Conservation (phyloP, 1,140 invertebrate genomes). For the Drosophila biarmipes region DNA sequence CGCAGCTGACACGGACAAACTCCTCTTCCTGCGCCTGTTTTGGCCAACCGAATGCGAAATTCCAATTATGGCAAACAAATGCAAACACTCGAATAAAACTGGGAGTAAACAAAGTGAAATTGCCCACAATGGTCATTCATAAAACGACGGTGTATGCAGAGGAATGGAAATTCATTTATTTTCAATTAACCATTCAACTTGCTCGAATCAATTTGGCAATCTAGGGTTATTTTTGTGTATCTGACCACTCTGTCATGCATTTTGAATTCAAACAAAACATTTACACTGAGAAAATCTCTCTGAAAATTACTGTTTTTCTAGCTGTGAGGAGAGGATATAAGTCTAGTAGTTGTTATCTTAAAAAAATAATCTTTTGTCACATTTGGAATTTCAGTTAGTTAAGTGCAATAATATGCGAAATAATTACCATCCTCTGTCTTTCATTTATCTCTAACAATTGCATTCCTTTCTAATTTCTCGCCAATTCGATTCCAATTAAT, state of each 20-base stretch:
- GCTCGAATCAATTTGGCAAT: slow-evolving; percentile 3
- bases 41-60: slow-evolving; percentile 53
- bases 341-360: not conserved
- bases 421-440: too few relatives aligned
- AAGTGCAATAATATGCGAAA: too few relatives aligned
- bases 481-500: slow-evolving; percentile 86
- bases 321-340: too few relatives aligned
- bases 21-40: not conserved
- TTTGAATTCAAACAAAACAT: not conserved
- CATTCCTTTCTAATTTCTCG: slow-evolving; percentile 4
- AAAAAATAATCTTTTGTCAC: not conserved
- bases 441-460: not conserved
- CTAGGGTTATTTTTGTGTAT: not conserved
- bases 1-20: slow-evolving; percentile 15
- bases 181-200: slow-evolving; percentile 28
- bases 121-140: slow-evolving; percentile 27
- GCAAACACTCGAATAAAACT: slow-evolving; percentile 33
- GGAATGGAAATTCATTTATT: slow-evolving; percentile 24
- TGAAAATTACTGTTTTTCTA: not conserved
- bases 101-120: slow-evolving; percentile 23
- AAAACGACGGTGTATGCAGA: slow-evolving; percentile 9
- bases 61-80: slow-evolving; percentile 63
- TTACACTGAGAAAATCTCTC: not conserved
- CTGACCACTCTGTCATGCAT: not conserved
- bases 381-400: too few relatives aligned